phyloP scores from a whole-genome alignment of 2,113 vertebrate genomes.

The Gymnocephalus cernua region DNA sequence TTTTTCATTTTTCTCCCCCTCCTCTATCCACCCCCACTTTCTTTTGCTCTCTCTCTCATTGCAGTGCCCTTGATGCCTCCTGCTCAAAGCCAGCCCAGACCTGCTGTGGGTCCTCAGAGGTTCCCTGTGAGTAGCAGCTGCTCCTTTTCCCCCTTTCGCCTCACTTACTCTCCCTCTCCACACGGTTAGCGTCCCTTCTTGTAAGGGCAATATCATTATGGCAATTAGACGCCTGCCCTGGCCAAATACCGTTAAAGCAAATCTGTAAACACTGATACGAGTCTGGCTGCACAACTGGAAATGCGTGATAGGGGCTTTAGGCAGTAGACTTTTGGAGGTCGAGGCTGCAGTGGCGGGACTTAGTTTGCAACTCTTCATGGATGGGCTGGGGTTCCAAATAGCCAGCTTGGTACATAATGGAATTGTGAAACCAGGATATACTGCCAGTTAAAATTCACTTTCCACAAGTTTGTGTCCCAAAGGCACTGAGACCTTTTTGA shows the following conservation, averaged over 20 bases:
- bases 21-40: constrained; percentile 17
- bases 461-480: constrained; percentile 72
- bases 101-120: constrained; percentile 95
- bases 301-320: constrained; percentile 90
- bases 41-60: constrained; percentile 75
- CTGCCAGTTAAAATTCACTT: constrained; percentile 74
- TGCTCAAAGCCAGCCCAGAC: constrained; percentile 94
- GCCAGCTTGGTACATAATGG: constrained; percentile 76
- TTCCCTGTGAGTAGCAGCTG: constrained; percentile 96
- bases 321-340: constrained; percentile 76
- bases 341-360: constrained; percentile 78
- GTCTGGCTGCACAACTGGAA: constrained; percentile 85
- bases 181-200: constrained; percentile 83
- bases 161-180: constrained; percentile 73
- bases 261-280: constrained; percentile 89
- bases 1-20: constrained; percentile 54
- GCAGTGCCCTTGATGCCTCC: constrained; percentile 97
- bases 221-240: constrained; percentile 84
- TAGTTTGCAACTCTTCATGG: constrained; percentile 82
- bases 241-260: constrained; percentile 85
- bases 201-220: constrained; percentile 85
- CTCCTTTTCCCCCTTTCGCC: constrained; percentile 79
- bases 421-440: constrained; percentile 76
- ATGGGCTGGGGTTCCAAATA: constrained; percentile 73
- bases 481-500: constrained; percentile 63